A percentile compares a stretch with the other conserved stretches of the same genome.
Conservation (phyloP, 2,888 invertebrate genomes). For the Chouioia cunea region DNA sequence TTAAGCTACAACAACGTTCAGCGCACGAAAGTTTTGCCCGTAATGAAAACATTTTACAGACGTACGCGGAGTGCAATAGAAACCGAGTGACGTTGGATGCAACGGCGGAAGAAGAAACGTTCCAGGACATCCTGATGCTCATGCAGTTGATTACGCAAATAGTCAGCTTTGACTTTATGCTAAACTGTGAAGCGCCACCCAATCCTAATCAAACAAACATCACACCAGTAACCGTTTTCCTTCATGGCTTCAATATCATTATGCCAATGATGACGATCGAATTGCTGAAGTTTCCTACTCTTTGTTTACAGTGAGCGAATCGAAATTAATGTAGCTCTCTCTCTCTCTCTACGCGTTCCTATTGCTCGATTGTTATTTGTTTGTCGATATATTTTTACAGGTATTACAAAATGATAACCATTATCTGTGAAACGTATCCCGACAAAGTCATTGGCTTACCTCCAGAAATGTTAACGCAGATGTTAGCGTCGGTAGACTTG, state of each 20-base stretch:
- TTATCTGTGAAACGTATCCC: conserved; percentile 77
- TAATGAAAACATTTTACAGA: conserved; percentile 66
- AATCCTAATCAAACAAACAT: conserved; percentile 2
- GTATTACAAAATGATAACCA: conserved; percentile 74
- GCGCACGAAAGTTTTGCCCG: no score
- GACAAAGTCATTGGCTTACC: conserved; percentile 73
- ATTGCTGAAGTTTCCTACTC: conserved; percentile 77
- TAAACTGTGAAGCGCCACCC: neutral
- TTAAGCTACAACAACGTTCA: no score
- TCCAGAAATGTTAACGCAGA: conserved; percentile 70
- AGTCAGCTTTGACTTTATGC: conserved; percentile 55
- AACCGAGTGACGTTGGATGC: conserved; percentile 75
- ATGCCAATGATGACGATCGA: conserved; percentile 81
- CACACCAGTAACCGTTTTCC: conserved; percentile 74
- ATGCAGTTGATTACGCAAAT: conserved; percentile 81
- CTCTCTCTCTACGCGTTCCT: no score
- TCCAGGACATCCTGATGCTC: conserved; percentile 82
- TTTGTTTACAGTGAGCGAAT: conserved; percentile 74
- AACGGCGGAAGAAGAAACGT: conserved; percentile 80
- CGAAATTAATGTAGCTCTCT: no score
- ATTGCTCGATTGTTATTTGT: no score
- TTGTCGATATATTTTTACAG: conserved; percentile 47
- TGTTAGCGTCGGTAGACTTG: conserved; percentile 73
- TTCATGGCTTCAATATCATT: conserved; percentile 79
- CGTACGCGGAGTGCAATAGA: conserved; percentile 77